A percentile compares a stretch with the other conserved stretches of the same genome.
Conservation (phyloP, 2,888 invertebrate genomes). For the Drosophila subquinaria region DNA sequence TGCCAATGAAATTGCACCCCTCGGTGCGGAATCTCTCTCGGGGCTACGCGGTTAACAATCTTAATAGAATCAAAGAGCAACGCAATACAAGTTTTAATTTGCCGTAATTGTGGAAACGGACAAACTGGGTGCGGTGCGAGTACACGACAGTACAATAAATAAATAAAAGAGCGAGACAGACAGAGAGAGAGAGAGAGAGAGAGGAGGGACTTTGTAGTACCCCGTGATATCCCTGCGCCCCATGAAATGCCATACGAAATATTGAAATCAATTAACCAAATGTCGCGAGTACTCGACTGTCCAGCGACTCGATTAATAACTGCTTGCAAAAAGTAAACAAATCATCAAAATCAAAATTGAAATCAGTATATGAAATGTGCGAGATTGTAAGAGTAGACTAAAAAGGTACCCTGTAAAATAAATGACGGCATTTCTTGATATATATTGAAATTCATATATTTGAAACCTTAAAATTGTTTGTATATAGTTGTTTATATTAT, state of each 20-base stretch:
- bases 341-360: constrained; percentile 50
- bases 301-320: constrained; percentile 61
- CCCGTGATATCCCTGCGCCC: not conserved
- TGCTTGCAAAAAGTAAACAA: constrained; percentile 59
- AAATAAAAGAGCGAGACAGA: not conserved
- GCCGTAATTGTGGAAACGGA: constrained; percentile 63
- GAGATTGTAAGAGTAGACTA: constrained; percentile 10
- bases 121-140: constrained; percentile 19
- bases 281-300: constrained; percentile 72
- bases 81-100: constrained; percentile 73
- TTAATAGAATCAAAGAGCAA: constrained; percentile 80
- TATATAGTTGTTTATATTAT: no score
- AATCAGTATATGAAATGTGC: constrained; percentile 37
- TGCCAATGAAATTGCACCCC: constrained; percentile 45
- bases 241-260: constrained; percentile 11
- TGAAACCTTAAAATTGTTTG: no score
- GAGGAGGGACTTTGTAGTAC: not conserved
- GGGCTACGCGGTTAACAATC: constrained; percentile 59
- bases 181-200: constrained; percentile 2
- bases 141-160: constrained; percentile 7
- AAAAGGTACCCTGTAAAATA: constrained; percentile 17
- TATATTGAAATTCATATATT: no score
- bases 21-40: constrained; percentile 18
- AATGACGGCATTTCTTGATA: no score
- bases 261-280: constrained; percentile 79